These are phyloP conservation scores for Colostygia pectinataria DNA, from an alignment of 2,888 invertebrate genomes.

Conservation along the genomic window DNA sequence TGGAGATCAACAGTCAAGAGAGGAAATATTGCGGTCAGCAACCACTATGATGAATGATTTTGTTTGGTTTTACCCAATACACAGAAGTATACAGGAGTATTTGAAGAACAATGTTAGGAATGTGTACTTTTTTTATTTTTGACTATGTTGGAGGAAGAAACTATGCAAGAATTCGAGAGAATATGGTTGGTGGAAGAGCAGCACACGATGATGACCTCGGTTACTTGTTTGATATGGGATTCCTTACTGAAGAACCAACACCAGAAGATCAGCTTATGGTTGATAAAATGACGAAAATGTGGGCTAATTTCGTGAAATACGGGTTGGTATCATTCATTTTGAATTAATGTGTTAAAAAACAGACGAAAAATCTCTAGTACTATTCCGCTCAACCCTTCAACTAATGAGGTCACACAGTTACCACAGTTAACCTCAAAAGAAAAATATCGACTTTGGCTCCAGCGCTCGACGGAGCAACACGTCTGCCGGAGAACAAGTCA, in stretches of 20 bases:
- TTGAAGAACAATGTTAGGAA: constrained; percentile 11
- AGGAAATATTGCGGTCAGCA: constrained; percentile 31
- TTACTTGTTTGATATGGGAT: constrained; percentile 50
- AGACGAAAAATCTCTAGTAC: no score
- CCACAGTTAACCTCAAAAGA: no score
- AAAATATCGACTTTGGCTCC: no score
- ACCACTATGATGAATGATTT: constrained; percentile 55
- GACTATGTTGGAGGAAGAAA: constrained; percentile 55
- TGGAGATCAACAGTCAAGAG: constrained; percentile 46
- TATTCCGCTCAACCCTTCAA: no score
- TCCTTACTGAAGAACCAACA: constrained; percentile 35
- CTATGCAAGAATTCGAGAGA: constrained; percentile 41
- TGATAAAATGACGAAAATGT: constrained; percentile 50
- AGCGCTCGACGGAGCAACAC: no score
- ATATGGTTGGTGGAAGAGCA: constrained; percentile 43
- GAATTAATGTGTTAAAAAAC: no score
- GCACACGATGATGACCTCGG: constrained; percentile 54
- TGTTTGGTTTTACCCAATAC: constrained; percentile 41
- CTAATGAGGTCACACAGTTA: no score
- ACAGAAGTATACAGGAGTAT: constrained; percentile 1
- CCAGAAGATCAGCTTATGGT: constrained; percentile 46
- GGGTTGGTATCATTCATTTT: constrained; percentile 32
- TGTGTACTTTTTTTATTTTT: constrained; percentile 46
- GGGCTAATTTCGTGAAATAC: constrained; percentile 56
- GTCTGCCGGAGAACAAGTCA: no score